These are phyloP conservation scores for Sipha flava DNA, from an alignment of 1,140 invertebrate genomes.

Conservation along the genomic window DNA sequence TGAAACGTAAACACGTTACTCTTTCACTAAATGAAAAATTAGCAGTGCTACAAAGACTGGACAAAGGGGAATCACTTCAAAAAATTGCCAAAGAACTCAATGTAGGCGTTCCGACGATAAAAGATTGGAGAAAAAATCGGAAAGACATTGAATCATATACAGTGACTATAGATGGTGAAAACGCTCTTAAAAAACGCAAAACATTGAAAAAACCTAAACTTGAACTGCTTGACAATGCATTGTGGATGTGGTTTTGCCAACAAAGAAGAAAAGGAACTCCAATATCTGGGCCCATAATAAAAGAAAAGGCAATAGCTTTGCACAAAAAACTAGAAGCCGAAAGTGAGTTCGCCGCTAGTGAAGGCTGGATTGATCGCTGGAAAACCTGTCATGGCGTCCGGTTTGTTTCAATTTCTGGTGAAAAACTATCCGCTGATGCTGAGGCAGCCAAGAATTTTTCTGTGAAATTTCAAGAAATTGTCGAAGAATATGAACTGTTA, in stretches of 20 bases:
- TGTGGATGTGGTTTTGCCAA: neutral
- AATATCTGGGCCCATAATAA: neutral
- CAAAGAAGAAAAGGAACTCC: neutral
- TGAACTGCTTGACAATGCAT: neutral
- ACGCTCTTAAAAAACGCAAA: too few relatives aligned
- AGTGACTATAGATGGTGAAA: neutral
- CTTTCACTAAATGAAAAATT: neutral
- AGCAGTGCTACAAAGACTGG: neutral
- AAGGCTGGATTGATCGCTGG: conserved; percentile 41
- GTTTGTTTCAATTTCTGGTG: conserved; percentile 20
- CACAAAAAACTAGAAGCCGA: conserved; percentile 23
- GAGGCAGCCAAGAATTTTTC: neutral
- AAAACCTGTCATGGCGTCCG: conserved; percentile 35
- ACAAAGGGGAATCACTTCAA: neutral
- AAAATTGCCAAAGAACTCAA: neutral
- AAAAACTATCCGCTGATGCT: conserved; percentile 35
- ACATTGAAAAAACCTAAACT: too few relatives aligned
- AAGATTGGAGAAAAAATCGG: neutral
- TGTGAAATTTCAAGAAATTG: too few relatives aligned
- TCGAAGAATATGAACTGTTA: too few relatives aligned
- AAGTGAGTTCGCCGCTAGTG: conserved; percentile 41
- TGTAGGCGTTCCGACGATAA: neutral
- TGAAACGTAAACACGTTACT: neutral
- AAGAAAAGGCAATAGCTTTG: neutral
- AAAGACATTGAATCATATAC: neutral